phyloP scores from a whole-genome alignment of 1,140 invertebrate species.

The Nylanderia fulva region DNA sequence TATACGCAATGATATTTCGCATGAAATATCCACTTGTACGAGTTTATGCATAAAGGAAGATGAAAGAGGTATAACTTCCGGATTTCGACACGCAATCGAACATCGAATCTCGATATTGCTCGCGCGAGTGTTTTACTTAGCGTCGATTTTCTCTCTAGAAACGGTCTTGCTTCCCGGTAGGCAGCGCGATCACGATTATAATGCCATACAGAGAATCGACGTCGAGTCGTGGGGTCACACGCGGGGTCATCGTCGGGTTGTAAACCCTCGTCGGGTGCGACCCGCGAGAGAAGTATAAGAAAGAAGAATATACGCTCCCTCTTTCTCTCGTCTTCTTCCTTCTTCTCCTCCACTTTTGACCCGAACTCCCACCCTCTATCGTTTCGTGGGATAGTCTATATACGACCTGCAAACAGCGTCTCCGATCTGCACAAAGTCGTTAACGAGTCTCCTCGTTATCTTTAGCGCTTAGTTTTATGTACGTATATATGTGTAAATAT shows the following conservation, averaged over 20 bases:
- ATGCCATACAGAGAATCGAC: conserved; percentile 71
- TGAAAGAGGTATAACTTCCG: conserved; percentile 31
- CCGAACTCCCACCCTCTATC: conserved; percentile 40
- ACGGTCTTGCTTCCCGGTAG: conserved; percentile 66
- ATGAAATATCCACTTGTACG: background rate
- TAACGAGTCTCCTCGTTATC: conserved; percentile 74
- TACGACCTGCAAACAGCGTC: conserved; percentile 60
- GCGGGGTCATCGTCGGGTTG: conserved; percentile 68
- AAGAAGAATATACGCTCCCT: conserved; percentile 59
- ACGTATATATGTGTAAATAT: background rate
- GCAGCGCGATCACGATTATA: conserved; percentile 72
- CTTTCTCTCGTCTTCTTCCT: background rate
- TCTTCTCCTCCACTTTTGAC: conserved; percentile 38
- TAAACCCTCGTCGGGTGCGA: conserved; percentile 57
- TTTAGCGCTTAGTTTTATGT: conserved; percentile 59
- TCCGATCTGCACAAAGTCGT: conserved; percentile 69
- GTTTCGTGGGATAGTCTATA: conserved; percentile 66
- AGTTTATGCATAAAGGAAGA: background rate
- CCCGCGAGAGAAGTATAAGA: conserved; percentile 53
- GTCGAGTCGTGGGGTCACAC: conserved; percentile 71
- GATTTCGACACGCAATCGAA: conserved; percentile 44
- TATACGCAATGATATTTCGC: background rate
- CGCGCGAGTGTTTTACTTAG: conserved; percentile 16
- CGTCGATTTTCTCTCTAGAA: conserved; percentile 65
- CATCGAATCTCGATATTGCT: conserved; percentile 21